Conservation (phyloP, 2,888 invertebrate species). For the Brachypalpus laphriformis region DNA sequence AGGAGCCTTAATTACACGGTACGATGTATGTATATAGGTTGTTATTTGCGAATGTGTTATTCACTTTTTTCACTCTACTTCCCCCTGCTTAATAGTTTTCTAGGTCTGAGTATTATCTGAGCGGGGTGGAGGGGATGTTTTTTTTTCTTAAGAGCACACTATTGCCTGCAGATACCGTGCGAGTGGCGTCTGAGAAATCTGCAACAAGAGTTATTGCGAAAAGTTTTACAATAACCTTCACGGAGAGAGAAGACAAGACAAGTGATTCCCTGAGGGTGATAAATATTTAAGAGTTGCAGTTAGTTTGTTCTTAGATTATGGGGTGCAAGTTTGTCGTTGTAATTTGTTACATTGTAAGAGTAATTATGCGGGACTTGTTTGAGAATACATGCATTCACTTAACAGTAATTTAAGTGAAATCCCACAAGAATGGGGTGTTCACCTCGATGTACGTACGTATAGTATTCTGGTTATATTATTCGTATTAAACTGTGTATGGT, state of each 20-base stretch:
- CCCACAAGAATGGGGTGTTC: background rate
- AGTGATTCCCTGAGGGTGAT: constrained; percentile 31
- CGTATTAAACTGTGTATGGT: no score
- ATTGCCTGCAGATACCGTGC: no score
- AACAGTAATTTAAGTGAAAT: constrained; percentile 30
- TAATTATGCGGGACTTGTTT: constrained; percentile 42
- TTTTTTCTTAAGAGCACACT: background rate
- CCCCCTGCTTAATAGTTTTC: background rate
- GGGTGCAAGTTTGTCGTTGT: constrained; percentile 39
- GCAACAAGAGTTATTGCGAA: constrained; percentile 52
- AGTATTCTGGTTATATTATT: no score
- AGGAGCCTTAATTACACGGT: constrained; percentile 66
- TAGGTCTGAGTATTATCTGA: background rate
- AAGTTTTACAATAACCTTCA: constrained; percentile 61
- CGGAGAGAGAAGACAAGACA: background rate
- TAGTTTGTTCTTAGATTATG: constrained; percentile 50
- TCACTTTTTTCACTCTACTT: background rate
- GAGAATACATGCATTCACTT: constrained; percentile 36
- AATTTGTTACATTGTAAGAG: constrained; percentile 44
- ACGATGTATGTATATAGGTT: constrained; percentile 21
- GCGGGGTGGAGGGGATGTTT: background rate
- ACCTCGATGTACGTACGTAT: background rate
- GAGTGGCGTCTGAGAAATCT: background rate
- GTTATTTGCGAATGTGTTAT: constrained; percentile 49
- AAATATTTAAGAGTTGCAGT: constrained; percentile 63